Evolutionary conservation across 2,113 vertebrate genomes (phyloP), one percentile per base, ranked within the genome.

Genomic region (Leptobrachium ailaonicum): DNA sequence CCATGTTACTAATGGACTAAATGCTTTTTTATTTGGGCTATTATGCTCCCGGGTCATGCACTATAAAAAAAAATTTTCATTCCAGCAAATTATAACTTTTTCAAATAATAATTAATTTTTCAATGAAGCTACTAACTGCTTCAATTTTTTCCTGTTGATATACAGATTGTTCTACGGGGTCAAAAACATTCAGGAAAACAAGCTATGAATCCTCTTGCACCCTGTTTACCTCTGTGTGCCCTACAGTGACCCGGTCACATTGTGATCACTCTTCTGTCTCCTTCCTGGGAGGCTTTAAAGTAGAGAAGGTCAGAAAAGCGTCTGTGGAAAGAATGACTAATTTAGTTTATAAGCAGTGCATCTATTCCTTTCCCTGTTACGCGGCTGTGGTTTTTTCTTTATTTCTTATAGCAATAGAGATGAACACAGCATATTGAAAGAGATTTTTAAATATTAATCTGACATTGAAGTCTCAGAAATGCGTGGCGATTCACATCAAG

Each of bases 391-490:
- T 32, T 32, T 32, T 32, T 32, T 32, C 20, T 71, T 80, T 71
- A 80, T 80, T 41, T 75, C 74, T 80, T 81, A 69, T 69, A 81
- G 73, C 71, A 73, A 75, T 50, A 50, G 72, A 75, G 79, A 42
- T 66, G 47, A 47, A 60, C 41, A 50, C 71, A 47, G 72, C 71
- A 69, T 68, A 81, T 68, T 69, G 43, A 81, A 68, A 75, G 74
- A 63, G 71, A 74, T 74, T 81, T 67, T 81, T 75, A 69, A 81
- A 81, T 81, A 75, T 81, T 81, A 81, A 75, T 75, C 42, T 81
- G 71, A 75, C 79, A 81, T 81, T 81, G 79, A 81, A 75, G 78
- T 47, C 71, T 80, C 62, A 41, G 11, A 54, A 50, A 81, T 60
- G 79, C 71, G 47, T n/a, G 5, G 54, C 40, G 66, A 13, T 47